Evolutionary conservation across 2,797 vertebrate genomes (phyloP).

Genomic region (Enteromius fasciolatus): DNA sequence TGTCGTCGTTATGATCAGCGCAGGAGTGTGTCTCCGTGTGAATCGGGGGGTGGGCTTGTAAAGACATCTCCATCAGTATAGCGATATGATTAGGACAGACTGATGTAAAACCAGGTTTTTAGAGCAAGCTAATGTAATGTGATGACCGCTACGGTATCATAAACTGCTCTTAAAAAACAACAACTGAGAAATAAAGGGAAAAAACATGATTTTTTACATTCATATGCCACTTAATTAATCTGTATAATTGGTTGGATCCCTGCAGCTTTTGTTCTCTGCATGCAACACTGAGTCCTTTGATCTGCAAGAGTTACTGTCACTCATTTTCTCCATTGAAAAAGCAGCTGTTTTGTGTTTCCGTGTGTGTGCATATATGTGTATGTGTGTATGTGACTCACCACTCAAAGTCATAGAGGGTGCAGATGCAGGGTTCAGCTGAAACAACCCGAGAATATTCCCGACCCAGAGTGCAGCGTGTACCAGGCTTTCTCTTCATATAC

Average conservation of each 20-base stretch:
- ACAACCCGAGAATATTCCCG: slow-evolving; percentile 86
- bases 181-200: slow-evolving; percentile 9
- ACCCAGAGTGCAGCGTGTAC: slow-evolving; percentile 86
- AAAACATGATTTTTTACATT: slow-evolving; percentile 1
- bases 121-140: slow-evolving; percentile 19
- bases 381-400: slow-evolving; percentile 78
- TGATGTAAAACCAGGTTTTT: slow-evolving; percentile 15
- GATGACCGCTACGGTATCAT: not conserved
- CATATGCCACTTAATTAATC: slow-evolving; percentile 41
- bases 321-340: slow-evolving; percentile 28
- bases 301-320: slow-evolving; percentile 34
- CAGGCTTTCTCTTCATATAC: slow-evolving; percentile 92
- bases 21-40: slow-evolving; percentile 24
- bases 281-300: slow-evolving; percentile 40
- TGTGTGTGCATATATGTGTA: not conserved
- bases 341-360: slow-evolving; percentile 13
- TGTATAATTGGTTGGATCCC: slow-evolving; percentile 45
- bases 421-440: slow-evolving; percentile 89
- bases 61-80: slow-evolving; percentile 31
- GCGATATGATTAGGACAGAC: not conserved
- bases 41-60: slow-evolving; percentile 5
- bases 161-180: not conserved
- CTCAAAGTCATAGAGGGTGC: slow-evolving; percentile 91
- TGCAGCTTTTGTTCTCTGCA: slow-evolving; percentile 45
- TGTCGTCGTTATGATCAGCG: slow-evolving; percentile 30